Percentiles rank a stretch among this genome's conserved stretches.
Evolutionary conservation across 2,888 invertebrate species (phyloP).

Genomic region (Seira ritae): DNA sequence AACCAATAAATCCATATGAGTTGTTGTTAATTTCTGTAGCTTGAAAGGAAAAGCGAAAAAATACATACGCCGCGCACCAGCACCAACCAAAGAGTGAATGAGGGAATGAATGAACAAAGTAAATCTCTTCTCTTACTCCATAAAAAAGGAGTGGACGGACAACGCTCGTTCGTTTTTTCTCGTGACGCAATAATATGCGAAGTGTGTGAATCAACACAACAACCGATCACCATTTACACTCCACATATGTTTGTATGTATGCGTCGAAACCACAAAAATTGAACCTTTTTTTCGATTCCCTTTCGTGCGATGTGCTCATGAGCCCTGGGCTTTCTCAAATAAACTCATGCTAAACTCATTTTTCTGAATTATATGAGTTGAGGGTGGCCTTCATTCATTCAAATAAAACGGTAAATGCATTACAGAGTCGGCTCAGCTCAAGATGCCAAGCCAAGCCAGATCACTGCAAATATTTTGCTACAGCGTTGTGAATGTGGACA

Average conservation of each 20-base stretch:
- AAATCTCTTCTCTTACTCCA: slow-evolving; percentile 7
- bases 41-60: neutral
- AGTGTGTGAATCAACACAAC: slow-evolving; percentile 11
- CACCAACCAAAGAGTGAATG: slow-evolving; percentile 12
- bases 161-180: slow-evolving; percentile 1
- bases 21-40: neutral
- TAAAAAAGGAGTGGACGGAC: slow-evolving; percentile 9
- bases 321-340: slow-evolving; percentile 72
- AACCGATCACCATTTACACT: slow-evolving; percentile 9
- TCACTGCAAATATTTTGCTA: neutral
- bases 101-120: slow-evolving; percentile 24
- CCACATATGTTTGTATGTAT: neutral
- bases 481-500: neutral
- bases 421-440: neutral
- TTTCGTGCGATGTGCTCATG: slow-evolving; percentile 51
- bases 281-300: slow-evolving; percentile 32
- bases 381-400: slow-evolving; percentile 72
- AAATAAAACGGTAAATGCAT: neutral
- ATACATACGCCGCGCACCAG: slow-evolving; percentile 11
- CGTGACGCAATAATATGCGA: neutral
- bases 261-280: neutral
- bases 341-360: slow-evolving; percentile 64
- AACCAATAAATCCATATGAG: neutral
- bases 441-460: neutral
- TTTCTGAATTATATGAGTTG: slow-evolving; percentile 72